phyloP scores from a whole-genome alignment of 1,140 invertebrate species.

The Bicyclus anynana region DNA sequence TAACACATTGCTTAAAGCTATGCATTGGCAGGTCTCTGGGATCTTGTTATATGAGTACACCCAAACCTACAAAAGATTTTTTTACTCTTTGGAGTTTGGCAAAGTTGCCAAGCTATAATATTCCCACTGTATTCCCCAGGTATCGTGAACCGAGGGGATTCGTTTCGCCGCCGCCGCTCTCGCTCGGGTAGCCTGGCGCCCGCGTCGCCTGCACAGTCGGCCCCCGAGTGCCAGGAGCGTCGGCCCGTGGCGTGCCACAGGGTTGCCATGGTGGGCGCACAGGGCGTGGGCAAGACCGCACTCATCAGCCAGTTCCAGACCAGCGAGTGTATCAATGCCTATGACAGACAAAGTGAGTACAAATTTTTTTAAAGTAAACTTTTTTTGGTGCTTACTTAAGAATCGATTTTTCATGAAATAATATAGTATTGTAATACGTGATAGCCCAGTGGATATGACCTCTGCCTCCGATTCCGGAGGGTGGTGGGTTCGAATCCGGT shows the following conservation, averaged over 20 bases:
- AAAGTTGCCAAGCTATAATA: too few relatives aligned
- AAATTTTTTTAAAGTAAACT: neutral
- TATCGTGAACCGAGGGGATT: constrained; percentile 92
- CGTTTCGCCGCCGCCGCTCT: constrained; percentile 87
- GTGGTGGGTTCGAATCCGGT: too few relatives aligned
- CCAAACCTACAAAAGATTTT: too few relatives aligned
- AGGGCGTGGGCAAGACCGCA: constrained; percentile 94
- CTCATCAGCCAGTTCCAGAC: constrained; percentile 96
- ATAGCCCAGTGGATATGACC: too few relatives aligned
- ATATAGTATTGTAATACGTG: too few relatives aligned
- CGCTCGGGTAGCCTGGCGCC: constrained; percentile 87
- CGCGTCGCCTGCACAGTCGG: constrained; percentile 56
- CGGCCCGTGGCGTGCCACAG: constrained; percentile 80
- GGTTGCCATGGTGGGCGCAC: constrained; percentile 90
- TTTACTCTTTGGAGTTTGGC: too few relatives aligned
- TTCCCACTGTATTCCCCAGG: constrained; percentile 77
- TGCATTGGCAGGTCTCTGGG: too few relatives aligned
- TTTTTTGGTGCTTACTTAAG: too few relatives aligned
- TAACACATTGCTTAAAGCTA: too few relatives aligned
- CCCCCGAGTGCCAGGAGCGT: constrained; percentile 57
- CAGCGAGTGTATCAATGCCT: constrained; percentile 95
- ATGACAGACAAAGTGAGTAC: constrained; percentile 85
- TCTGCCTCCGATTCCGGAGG: too few relatives aligned
- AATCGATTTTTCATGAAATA: too few relatives aligned
- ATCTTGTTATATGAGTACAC: too few relatives aligned